These are phyloP conservation scores for Coleophora deauratella DNA, from an alignment of 2,888 invertebrate species.

Conservation along the genomic window DNA sequence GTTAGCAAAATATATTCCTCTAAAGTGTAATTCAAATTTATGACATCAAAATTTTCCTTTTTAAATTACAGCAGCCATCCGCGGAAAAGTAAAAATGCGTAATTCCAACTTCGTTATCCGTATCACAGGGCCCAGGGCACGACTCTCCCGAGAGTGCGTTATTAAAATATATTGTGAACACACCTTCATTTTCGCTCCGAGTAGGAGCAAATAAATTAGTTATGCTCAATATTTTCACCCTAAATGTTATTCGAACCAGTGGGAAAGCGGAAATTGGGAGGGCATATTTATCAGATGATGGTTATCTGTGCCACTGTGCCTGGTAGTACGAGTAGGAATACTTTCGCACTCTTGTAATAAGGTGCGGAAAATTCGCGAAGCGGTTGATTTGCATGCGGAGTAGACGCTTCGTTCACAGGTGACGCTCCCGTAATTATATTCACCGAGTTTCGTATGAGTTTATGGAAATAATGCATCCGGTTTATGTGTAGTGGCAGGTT, in stretches of 20 bases:
- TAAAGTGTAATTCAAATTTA: too few species aligned
- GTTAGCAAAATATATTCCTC: too few species aligned
- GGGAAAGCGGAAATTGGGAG: slow-evolving; percentile 63
- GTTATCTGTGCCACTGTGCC: slow-evolving; percentile 30
- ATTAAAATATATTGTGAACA: slow-evolving; percentile 69
- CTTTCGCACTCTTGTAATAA: slow-evolving; percentile 59
- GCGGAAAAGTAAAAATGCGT: slow-evolving; percentile 58
- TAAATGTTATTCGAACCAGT: slow-evolving; percentile 57
- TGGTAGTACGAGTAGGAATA: slow-evolving; percentile 18
- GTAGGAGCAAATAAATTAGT: slow-evolving; percentile 62
- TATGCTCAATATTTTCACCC: slow-evolving; percentile 66
- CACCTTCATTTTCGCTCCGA: slow-evolving; percentile 48
- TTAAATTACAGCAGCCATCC: slow-evolving; percentile 39
- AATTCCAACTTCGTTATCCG: slow-evolving; percentile 58
- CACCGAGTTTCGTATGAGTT: slow-evolving; percentile 52
- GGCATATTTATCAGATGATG: slow-evolving; percentile 63
- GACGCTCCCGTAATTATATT: slow-evolving; percentile 66
- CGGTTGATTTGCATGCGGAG: slow-evolving; percentile 52
- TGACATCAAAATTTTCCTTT: slow-evolving; percentile 26
- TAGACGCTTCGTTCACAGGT: slow-evolving; percentile 55
- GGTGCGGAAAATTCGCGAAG: slow-evolving; percentile 59
- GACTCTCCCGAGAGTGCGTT: slow-evolving; percentile 57
- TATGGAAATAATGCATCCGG: slow-evolving; percentile 45
- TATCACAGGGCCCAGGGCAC: slow-evolving; percentile 43
- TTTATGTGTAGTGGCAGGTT: slow-evolving; percentile 11